A percentile compares a stretch with the other conserved stretches of the same genome.
phyloP scores from a whole-genome alignment of 1,140 invertebrate genomes.

The Drosophila neocordata region DNA sequence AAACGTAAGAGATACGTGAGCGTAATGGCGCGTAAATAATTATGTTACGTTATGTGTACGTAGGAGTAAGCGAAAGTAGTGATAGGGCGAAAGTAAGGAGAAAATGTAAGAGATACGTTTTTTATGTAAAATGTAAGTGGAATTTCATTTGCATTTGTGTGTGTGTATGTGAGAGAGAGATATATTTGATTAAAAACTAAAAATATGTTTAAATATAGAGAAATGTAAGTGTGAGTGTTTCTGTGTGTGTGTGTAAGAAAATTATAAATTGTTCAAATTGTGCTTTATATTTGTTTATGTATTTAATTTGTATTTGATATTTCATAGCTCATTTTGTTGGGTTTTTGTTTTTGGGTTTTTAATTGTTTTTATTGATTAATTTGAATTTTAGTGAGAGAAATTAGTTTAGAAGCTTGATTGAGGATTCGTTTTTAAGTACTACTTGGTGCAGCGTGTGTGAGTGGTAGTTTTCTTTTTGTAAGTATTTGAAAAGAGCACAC shows the following conservation, averaged over 20 bases:
- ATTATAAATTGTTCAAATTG: slow-evolving; percentile 53
- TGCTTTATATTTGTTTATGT: slow-evolving; percentile 78
- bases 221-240: slow-evolving; percentile 21
- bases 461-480: slow-evolving; percentile 9
- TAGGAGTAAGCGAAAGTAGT: slow-evolving; percentile 50
- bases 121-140: neutral
- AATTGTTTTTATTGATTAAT: slow-evolving; percentile 40
- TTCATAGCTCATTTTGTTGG: slow-evolving; percentile 77
- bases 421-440: slow-evolving; percentile 59
- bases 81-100: slow-evolving; percentile 40
- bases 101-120: slow-evolving; percentile 14
- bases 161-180: no score
- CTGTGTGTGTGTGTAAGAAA: slow-evolving; percentile 30
- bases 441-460: slow-evolving; percentile 72
- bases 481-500: slow-evolving; percentile 54
- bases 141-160: slow-evolving; percentile 13
- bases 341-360: slow-evolving; percentile 54
- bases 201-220: slow-evolving; percentile 4
- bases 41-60: slow-evolving; percentile 43
- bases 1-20: slow-evolving; percentile 43
- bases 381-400: slow-evolving; percentile 56
- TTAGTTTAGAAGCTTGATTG: slow-evolving; percentile 64
- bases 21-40: slow-evolving; percentile 12
- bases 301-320: slow-evolving; percentile 75
- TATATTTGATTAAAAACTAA: neutral